Base-by-base conservation (phyloP, 37 sponge, comb jelly and placozoan species). In the Theonella swinhoei region DNA sequence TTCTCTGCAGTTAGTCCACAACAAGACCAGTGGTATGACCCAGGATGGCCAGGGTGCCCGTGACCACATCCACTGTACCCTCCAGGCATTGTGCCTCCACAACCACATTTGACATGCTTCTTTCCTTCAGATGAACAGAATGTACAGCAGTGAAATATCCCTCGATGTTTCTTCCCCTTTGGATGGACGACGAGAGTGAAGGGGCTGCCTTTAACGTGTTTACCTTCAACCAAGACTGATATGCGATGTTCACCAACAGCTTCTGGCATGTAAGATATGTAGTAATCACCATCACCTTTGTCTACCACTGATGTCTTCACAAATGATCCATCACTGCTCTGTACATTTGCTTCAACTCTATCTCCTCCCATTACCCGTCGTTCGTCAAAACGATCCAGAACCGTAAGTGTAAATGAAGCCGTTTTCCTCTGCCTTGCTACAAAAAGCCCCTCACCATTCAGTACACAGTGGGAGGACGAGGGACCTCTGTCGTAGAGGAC, bases 61-160 rank as follows among this genome's bases (percentile, higher is more conserved):
- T 92, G 93, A 68, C 93, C 93, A 83, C 93, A 92, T 65, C 93
- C 93, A 77, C 77, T 84, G 78, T 80, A 88, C 3, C 89, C 89
- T 39, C 93, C 93, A 29, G 93, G 86, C 93, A 92, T 92, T 0
- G 69, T 66, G 8, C 80, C 85, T 2, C 93, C 93, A 88, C 93
- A 92, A 42, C 93, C 89, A 74, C 93, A 92, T 9, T 62, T 34
- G 38, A 92, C 85, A 62, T 92, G 83, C 78, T 84, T 88, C 58
- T 88, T 88, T 4, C 89, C 89, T 0, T 58, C 66, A 23, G 81
- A 62, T 2, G 93, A 88, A 43, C 93, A 92, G 54, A 84, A 88
- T 20, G 85, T 85, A 42, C 93, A 92, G 82, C 93, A 92, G 68
- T 92, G 93, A 70, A 80, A 92, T 2, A 75, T 40, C 0, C 93